phyloP scores from a whole-genome alignment of 2,113 vertebrate species.

The Grammomys dolichurus region DNA sequence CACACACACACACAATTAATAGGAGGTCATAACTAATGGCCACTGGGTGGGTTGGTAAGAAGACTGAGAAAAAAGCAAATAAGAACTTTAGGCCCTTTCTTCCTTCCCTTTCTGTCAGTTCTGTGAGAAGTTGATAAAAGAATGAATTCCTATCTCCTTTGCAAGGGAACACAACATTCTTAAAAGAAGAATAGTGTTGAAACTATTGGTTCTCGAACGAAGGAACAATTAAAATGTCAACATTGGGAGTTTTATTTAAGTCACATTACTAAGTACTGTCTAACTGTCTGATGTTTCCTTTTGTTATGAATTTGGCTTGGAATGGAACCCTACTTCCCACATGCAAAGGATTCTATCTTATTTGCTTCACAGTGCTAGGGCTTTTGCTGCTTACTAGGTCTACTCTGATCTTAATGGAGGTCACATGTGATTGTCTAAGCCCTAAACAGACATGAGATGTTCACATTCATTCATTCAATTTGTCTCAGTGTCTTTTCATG shows the following conservation, averaged over 20 bases:
- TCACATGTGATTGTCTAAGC: neutral
- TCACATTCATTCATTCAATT: neutral
- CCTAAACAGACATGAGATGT: neutral
- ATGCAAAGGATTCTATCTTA: neutral
- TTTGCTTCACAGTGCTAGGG: neutral
- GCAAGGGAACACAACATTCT: neutral
- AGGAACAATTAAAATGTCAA: neutral
- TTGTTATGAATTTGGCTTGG: slow-evolving; percentile 17
- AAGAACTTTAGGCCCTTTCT: neutral
- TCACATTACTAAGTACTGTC: neutral
- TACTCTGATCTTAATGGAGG: neutral
- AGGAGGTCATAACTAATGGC: neutral
- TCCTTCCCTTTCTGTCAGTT: neutral
- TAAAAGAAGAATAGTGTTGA: neutral
- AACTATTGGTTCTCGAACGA: slow-evolving; percentile 34
- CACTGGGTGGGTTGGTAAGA: neutral
- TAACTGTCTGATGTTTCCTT: neutral
- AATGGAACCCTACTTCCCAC: neutral
- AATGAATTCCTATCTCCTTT: neutral
- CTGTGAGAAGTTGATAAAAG: neutral
- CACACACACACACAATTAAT: neutral
- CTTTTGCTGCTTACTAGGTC: neutral
- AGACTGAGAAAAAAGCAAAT: neutral
- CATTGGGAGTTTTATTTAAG: slow-evolving; percentile 38
- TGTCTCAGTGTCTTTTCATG: neutral